Percentiles rank a stretch among this genome's conserved stretches.
Conservation (phyloP, 2,113 vertebrate species). For the Nansenia antarctica region DNA sequence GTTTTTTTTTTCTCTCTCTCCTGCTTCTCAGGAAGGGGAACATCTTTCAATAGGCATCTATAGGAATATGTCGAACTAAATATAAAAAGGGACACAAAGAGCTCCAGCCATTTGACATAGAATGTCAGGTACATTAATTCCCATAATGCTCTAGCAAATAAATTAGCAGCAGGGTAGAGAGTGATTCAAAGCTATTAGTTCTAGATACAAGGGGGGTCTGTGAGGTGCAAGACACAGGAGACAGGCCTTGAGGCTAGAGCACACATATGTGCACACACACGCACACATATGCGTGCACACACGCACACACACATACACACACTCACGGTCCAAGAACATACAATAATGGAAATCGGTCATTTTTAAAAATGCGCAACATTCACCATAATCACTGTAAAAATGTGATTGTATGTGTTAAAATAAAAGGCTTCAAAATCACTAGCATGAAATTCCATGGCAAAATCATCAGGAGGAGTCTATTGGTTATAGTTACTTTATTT, state of each 20-base stretch:
- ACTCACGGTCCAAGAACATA: not conserved
- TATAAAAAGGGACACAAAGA: constrained; percentile 88
- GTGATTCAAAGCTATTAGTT: constrained; percentile 93
- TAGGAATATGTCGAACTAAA: constrained; percentile 87
- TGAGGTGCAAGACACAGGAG: constrained; percentile 81
- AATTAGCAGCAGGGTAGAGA: constrained; percentile 90
- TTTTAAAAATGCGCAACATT: not conserved
- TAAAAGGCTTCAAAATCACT: no score
- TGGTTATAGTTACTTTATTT: no score
- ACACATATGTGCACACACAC: constrained; percentile 54
- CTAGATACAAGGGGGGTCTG: constrained; percentile 81
- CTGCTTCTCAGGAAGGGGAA: constrained; percentile 78
- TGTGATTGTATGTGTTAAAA: no score
- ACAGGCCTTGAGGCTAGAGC: constrained; percentile 86
- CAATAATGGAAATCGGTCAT: not conserved
- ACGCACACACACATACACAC: constrained; percentile 39
- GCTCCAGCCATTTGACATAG: constrained; percentile 87
- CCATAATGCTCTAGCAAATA: constrained; percentile 92
- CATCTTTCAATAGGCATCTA: constrained; percentile 87
- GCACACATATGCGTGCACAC: not conserved
- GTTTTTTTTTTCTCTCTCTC: constrained; percentile 23
- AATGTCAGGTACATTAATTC: constrained; percentile 97
- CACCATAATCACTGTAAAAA: no score
- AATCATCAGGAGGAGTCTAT: no score
- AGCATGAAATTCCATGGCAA: no score